Percentiles rank a stretch among this genome's conserved stretches.
These are phyloP conservation scores for Fregata magnificens DNA, from an alignment of 2,113 vertebrate species.

Conservation along the genomic window DNA sequence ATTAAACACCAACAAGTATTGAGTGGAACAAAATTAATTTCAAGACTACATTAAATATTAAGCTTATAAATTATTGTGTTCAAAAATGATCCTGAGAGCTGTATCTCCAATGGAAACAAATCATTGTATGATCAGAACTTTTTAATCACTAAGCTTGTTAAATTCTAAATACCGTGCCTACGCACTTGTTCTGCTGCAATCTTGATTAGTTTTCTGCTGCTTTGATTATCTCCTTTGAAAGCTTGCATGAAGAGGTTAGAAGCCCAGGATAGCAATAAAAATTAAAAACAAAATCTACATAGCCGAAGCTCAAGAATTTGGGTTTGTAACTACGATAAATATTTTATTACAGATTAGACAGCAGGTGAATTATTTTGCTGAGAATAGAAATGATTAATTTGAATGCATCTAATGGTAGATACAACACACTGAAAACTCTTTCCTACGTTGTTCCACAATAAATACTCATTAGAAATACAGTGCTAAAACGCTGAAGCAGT, in stretches of 20 bases:
- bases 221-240: conserved; percentile 4
- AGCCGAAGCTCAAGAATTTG: neutral
- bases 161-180: neutral
- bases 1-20: neutral
- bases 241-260: neutral
- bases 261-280: neutral
- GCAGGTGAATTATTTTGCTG: neutral
- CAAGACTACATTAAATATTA: neutral
- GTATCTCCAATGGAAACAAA: neutral
- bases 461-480: neutral
- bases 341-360: neutral
- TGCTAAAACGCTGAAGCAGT: neutral
- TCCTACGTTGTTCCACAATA: neutral
- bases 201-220: conserved; percentile 11
- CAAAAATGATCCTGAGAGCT: neutral
- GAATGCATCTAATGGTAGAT: neutral
- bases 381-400: neutral
- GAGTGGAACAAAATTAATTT: neutral
- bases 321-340: neutral
- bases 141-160: conserved; percentile 8
- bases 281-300: neutral
- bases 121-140: neutral
- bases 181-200: neutral
- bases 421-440: neutral
- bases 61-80: neutral